These are phyloP conservation scores for Acinonyx jubatus DNA, from an alignment of 2,113 vertebrate genomes.

Conservation along the genomic window DNA sequence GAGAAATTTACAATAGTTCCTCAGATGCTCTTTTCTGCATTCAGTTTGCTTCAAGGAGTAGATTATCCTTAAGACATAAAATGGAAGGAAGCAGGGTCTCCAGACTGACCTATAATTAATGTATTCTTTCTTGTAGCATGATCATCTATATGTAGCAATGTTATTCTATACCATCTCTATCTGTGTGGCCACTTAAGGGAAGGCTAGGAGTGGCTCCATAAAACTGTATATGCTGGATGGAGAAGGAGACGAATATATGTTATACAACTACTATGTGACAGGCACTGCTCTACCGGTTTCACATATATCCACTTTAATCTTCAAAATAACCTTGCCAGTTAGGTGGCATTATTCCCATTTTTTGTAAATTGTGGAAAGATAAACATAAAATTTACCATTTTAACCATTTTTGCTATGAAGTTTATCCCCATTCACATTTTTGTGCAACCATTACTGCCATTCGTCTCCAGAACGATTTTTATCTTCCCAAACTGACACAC, in stretches of 20 bases:
- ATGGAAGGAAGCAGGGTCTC: background rate
- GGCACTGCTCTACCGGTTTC: background rate
- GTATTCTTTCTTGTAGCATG: background rate
- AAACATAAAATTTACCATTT: background rate
- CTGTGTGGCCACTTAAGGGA: background rate
- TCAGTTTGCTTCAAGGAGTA: background rate
- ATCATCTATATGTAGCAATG: background rate
- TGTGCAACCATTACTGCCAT: background rate
- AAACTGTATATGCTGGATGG: background rate
- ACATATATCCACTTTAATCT: background rate
- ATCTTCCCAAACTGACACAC: background rate
- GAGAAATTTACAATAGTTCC: background rate
- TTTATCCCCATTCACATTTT: background rate
- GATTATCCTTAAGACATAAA: background rate
- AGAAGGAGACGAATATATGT: background rate
- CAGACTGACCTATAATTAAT: background rate
- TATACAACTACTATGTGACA: background rate
- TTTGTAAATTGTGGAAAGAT: slow-evolving; percentile 4
- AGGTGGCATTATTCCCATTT: background rate
- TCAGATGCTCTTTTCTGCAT: background rate
- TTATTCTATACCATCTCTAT: background rate
- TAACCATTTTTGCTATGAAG: background rate
- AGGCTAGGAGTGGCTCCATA: background rate
- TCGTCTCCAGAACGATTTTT: background rate
- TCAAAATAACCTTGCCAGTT: background rate